These are phyloP conservation scores for Pseudeuparius sepicola DNA, from an alignment of 2,888 invertebrate genomes.

Conservation along the genomic window DNA sequence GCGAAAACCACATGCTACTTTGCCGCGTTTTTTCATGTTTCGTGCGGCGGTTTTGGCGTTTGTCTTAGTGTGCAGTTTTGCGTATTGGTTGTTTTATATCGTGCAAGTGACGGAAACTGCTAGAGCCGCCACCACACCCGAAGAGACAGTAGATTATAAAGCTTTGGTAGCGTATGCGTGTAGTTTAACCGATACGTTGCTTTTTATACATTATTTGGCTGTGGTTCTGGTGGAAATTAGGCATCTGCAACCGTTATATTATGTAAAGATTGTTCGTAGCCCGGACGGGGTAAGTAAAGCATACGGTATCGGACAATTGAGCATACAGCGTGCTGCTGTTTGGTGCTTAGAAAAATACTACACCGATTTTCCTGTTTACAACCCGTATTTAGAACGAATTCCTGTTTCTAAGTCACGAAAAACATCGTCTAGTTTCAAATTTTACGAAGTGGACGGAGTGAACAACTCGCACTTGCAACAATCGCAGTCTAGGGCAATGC, in stretches of 20 bases:
- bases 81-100: conserved; percentile 97
- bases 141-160: conserved; percentile 75
- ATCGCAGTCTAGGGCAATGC: conserved; percentile 59
- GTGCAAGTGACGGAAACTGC: conserved; percentile 80
- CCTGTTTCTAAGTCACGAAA: conserved; percentile 77
- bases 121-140: conserved; percentile 67
- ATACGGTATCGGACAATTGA: conserved; percentile 81
- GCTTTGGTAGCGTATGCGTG: conserved; percentile 87
- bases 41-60: conserved; percentile 81
- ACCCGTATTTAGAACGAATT: conserved; percentile 88
- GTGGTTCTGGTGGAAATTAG: conserved; percentile 89
- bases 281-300: conserved; percentile 90
- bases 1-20: conserved; percentile 70
- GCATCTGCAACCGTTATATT: conserved; percentile 83
- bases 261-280: conserved; percentile 82
- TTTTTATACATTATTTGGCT: conserved; percentile 91
- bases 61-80: conserved; percentile 84
- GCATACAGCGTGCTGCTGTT: conserved; percentile 91
- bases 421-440: conserved; percentile 79
- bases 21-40: conserved; percentile 87
- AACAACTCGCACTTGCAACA: conserved; percentile 53
- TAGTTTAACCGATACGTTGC: conserved; percentile 83
- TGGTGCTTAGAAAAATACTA: conserved; percentile 93
- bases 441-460: conserved; percentile 89
- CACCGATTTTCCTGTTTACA: conserved; percentile 92